phyloP scores from a whole-genome alignment of 2,888 invertebrate genomes.

The Cryptus viduatorius region DNA sequence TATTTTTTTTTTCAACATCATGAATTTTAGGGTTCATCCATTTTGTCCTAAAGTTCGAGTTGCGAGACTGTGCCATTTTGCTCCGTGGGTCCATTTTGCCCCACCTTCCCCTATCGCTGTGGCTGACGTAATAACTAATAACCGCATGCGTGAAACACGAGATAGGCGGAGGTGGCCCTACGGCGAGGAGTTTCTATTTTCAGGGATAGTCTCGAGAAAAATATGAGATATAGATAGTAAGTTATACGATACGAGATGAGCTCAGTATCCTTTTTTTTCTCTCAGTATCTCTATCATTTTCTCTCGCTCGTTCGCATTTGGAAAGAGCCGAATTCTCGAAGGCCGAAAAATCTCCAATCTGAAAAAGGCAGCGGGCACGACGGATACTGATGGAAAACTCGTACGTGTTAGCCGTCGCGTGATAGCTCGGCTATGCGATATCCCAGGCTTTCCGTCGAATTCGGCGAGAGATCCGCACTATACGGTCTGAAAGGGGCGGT shows the following conservation, averaged over 20 bases:
- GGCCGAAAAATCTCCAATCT: constrained; percentile 46
- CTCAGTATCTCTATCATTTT: constrained; percentile 4
- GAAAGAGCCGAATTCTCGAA: constrained; percentile 46
- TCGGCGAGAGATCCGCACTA: constrained; percentile 7
- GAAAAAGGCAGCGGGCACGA: constrained; percentile 25
- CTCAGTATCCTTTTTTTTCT: constrained; percentile 21
- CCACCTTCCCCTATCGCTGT: too few species aligned
- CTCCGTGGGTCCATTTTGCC: too few species aligned
- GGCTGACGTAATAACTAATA: constrained; percentile 36
- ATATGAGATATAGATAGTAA: constrained; percentile 39
- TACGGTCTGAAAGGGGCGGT: background rate
- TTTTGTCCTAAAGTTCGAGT: too few species aligned
- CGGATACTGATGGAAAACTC: constrained; percentile 63
- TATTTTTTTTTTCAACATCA: too few species aligned
- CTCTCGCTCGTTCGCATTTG: constrained; percentile 28
- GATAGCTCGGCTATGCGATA: constrained; percentile 46
- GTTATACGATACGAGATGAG: constrained; percentile 29
- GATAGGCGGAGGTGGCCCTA: background rate
- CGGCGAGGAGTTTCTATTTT: constrained; percentile 53
- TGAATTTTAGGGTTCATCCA: too few species aligned
- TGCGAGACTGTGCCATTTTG: too few species aligned
- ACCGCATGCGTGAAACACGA: constrained; percentile 29
- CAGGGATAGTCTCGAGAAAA: constrained; percentile 28
- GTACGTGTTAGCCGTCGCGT: constrained; percentile 44
- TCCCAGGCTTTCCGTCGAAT: constrained; percentile 55